These are phyloP conservation scores for Calameuta idolon DNA, from an alignment of 2,888 invertebrate species.

Conservation along the genomic window DNA sequence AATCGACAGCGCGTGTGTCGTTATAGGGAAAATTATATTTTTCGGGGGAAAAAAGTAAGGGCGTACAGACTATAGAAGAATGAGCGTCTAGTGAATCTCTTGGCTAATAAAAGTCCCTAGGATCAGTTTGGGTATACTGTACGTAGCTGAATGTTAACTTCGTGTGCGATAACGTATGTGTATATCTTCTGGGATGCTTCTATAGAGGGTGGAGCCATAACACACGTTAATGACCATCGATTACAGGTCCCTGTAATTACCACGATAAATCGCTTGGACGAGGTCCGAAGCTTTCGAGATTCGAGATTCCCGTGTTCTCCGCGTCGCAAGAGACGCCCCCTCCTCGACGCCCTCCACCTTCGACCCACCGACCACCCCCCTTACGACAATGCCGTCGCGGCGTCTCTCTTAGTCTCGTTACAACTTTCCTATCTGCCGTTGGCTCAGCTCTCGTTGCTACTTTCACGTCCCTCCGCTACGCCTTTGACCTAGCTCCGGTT, in stretches of 20 bases:
- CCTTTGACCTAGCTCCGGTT: neutral
- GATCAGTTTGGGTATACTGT: neutral
- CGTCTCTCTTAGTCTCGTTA: slow-evolving; percentile 33
- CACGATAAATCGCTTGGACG: slow-evolving; percentile 56
- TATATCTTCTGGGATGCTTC: neutral
- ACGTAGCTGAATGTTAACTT: neutral
- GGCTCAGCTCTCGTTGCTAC: neutral
- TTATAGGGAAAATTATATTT: neutral
- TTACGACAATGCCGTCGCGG: neutral
- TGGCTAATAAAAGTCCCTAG: neutral
- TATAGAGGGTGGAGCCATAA: slow-evolving; percentile 40
- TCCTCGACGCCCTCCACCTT: neutral
- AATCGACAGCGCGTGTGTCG: neutral
- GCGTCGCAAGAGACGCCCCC: neutral
- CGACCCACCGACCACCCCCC: neutral
- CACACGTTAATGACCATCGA: slow-evolving; percentile 62
- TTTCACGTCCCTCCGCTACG: neutral
- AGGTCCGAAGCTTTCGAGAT: slow-evolving; percentile 32
- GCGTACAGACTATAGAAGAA: neutral
- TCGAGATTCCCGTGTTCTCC: slow-evolving; percentile 5
- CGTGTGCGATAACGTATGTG: neutral
- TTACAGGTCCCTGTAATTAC: slow-evolving; percentile 59
- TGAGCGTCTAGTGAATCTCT: neutral
- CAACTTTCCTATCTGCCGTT: slow-evolving; percentile 43
- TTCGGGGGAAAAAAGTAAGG: neutral